A percentile compares a stretch with the other conserved stretches of the same genome.
Evolutionary conservation across 1,140 invertebrate genomes (phyloP).

Genomic region (Panagrolaimus sp.): DNA sequence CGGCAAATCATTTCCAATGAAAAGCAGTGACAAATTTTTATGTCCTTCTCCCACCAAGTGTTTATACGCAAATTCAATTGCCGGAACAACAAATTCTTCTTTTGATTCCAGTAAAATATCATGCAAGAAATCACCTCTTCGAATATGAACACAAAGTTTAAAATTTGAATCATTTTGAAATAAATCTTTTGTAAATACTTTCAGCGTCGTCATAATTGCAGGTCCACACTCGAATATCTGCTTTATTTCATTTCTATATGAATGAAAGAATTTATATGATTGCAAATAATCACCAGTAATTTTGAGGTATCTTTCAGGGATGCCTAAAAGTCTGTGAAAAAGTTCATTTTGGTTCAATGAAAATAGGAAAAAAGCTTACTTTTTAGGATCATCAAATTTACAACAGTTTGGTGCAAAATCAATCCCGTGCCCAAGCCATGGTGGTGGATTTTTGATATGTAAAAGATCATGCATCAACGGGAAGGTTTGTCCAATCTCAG

Average conservation of each 20-base stretch:
- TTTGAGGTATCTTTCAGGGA: neutral
- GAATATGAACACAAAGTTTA: neutral
- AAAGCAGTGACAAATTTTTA: neutral
- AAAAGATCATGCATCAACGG: slow-evolving; percentile 5
- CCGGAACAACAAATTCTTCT: neutral
- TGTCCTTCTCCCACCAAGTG: neutral
- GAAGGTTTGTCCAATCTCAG: neutral
- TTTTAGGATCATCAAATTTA: neutral
- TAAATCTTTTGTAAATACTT: neutral
- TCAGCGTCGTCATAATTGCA: neutral
- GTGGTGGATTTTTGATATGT: neutral
- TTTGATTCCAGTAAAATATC: neutral
- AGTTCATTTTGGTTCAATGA: neutral
- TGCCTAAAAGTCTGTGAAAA: neutral
- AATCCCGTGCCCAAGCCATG: neutral
- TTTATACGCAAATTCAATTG: neutral
- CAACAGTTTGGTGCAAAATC: neutral
- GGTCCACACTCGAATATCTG: neutral
- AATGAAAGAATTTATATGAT: neutral
- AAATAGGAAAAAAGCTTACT: neutral
- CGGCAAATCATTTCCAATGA: neutral
- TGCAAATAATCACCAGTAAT: neutral
- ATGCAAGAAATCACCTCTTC: neutral
- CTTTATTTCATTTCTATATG: neutral
- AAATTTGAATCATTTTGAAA: neutral